These are phyloP conservation scores for Sycophaga agraensis DNA, from an alignment of 1,140 invertebrate genomes.

Conservation along the genomic window DNA sequence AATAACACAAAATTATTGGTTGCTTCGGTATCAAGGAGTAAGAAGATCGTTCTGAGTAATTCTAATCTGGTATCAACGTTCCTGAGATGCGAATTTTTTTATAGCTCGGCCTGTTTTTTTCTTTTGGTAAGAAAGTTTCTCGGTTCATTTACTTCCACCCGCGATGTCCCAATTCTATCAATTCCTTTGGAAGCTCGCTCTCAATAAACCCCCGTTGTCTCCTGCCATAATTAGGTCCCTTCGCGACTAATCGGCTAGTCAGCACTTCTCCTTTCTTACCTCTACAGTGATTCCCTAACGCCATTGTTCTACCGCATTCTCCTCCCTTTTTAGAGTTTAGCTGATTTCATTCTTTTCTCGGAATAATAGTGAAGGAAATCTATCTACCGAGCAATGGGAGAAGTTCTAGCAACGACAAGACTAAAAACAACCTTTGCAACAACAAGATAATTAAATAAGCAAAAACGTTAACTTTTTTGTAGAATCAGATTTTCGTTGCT, in stretches of 20 bases:
- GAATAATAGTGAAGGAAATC: background rate
- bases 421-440: no score
- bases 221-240: constrained; percentile 39
- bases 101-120: background rate
- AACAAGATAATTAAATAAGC: no score
- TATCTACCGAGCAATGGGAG: background rate
- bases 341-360: constrained; percentile 6
- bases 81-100: background rate
- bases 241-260: constrained; percentile 30
- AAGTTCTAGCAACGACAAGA: constrained; percentile 18
- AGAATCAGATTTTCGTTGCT: constrained; percentile 5
- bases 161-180: background rate
- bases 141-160: constrained; percentile 6
- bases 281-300: background rate
- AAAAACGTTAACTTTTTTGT: no score
- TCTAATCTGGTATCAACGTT: no score
- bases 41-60: no score
- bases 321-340: constrained; percentile 14
- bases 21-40: no score
- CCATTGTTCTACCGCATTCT: background rate
- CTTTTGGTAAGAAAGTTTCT: background rate
- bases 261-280: background rate
- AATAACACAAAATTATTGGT: no score
- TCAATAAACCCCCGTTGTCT: background rate
- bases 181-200: background rate